Conservation (phyloP, 2,113 vertebrate species). For the Pachycephala philippinensis region DNA sequence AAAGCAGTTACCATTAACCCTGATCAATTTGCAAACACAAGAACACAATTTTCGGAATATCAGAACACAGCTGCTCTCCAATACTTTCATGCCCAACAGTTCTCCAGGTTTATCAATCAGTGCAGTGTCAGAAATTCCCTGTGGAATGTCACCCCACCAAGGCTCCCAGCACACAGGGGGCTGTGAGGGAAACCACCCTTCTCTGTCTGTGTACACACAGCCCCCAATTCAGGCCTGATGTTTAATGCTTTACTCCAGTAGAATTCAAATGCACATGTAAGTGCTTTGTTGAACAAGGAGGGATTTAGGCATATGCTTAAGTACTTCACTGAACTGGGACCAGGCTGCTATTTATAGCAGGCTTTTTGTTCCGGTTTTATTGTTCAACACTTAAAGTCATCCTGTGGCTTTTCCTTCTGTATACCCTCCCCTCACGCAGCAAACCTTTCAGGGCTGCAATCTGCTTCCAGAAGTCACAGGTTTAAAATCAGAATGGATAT, state of each 20-base stretch:
- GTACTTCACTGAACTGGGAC: conserved; percentile 24
- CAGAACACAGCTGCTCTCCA: not conserved
- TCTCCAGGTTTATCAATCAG: not conserved
- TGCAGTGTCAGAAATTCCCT: not conserved
- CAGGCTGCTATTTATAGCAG: conserved; percentile 31
- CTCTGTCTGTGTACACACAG: not conserved
- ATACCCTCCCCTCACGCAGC: not conserved
- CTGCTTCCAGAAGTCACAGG: not conserved
- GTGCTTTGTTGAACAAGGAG: conserved; percentile 31
- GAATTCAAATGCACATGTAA: not conserved
- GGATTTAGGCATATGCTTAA: conserved; percentile 49
- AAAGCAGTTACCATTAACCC: not conserved
- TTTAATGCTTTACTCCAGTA: not conserved
- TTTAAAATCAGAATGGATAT: not conserved
- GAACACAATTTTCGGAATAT: not conserved
- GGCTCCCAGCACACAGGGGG: not conserved
- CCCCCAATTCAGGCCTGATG: not conserved
- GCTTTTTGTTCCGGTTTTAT: conserved; percentile 33
- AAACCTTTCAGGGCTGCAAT: not conserved
- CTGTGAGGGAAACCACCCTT: not conserved
- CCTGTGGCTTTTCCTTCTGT: conserved; percentile 38
- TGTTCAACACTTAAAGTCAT: conserved; percentile 11
- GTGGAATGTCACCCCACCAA: not conserved
- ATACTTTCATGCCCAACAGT: not conserved
- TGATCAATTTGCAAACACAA: not conserved